These are phyloP conservation scores for Hystrix brachyura DNA, from an alignment of 2,113 vertebrate genomes.

Conservation along the genomic window DNA sequence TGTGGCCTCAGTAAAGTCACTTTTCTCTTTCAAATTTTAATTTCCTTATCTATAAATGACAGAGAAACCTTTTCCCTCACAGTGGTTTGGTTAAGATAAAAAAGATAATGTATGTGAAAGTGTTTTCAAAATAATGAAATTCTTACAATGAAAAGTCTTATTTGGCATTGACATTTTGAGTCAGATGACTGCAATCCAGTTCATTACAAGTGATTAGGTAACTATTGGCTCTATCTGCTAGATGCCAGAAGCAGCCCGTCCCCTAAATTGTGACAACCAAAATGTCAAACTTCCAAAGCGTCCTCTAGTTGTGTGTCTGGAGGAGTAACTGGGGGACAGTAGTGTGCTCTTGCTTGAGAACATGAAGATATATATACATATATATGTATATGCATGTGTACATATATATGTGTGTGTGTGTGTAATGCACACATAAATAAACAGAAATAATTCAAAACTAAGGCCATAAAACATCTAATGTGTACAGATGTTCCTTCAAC, in stretches of 20 bases:
- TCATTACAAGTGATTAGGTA: background rate
- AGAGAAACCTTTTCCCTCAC: background rate
- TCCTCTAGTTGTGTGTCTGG: background rate
- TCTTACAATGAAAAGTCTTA: background rate
- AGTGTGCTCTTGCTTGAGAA: background rate
- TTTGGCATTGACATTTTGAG: background rate
- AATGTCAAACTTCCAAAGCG: background rate
- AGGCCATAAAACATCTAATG: background rate
- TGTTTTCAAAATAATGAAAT: background rate
- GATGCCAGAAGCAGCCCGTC: background rate
- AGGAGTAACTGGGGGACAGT: fast-evolving
- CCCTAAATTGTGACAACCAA: background rate
- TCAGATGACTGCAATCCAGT: background rate
- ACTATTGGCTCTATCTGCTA: background rate
- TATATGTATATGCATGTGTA: too few species aligned
- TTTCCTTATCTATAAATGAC: background rate
- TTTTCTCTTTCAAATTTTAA: background rate
- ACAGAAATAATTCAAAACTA: background rate
- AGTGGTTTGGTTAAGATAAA: background rate
- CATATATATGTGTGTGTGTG: background rate
- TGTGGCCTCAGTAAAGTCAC: background rate
- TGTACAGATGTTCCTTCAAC: background rate
- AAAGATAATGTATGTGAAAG: background rate
- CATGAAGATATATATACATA: background rate
- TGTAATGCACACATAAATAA: background rate